Evolutionary conservation across 2,113 vertebrate species (phyloP), one percentile per base, ranked within the genome.

Genomic region (Oncorhynchus gorbuscha): DNA sequence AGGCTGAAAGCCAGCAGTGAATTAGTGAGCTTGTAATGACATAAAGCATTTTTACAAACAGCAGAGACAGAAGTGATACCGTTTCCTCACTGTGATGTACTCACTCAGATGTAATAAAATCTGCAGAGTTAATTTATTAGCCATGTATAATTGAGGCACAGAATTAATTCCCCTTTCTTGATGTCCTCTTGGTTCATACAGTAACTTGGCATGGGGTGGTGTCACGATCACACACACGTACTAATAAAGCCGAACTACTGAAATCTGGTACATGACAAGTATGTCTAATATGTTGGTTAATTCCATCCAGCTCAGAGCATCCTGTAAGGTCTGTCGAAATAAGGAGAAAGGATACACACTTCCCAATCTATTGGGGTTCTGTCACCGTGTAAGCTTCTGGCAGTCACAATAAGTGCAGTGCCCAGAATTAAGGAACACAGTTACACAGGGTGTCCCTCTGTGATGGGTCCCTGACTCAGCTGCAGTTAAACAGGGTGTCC

Each of bases 41-140:
- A 92, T 90, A 89, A 90, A 93, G 86, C 90, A 90, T 91, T 91
- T 87, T 83, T 90, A 92, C 87, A 90, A 93, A 93, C 86, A 84
- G 85, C 78, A 84, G 88, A 86, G 51, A 84, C 79, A 85, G 88
- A 91, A 87, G 89, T 81, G 88, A 92, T 90, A 78, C 80, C 32
- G 79, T 82, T 79, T 81, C 84, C 88, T 86, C 87, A 86, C 87
- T 87, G 84, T 90, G 91, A 90, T 24, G 24, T 24, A 24, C 24
- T 24, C 24, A 24, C 24, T 24, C 24, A 24, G 87, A 82, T 71
- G 82, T 85, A 90, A 92, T 92, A 90, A 90, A 87, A 88, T 73
- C 83, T 79, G 83, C 84, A 75, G 78, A 39, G 81, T 76, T 87
- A 83, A 91, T 92, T 93, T 93, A 93, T 92, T 91, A 87, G 87